These are phyloP conservation scores for Gobio gobio DNA, from an alignment of 2,113 vertebrate species.

Conservation along the genomic window DNA sequence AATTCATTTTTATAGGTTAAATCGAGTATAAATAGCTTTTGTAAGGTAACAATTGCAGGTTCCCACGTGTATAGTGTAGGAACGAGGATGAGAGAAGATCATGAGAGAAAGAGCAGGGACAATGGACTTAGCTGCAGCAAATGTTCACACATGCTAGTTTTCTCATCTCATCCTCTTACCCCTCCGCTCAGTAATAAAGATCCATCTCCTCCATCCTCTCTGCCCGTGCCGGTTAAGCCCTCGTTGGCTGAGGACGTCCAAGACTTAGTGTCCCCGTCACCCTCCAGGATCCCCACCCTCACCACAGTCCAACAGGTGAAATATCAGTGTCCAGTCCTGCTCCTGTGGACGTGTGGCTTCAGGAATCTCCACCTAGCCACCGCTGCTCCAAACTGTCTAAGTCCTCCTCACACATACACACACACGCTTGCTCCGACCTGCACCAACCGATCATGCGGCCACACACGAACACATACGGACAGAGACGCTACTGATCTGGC, in stretches of 20 bases:
- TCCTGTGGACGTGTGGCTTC: constrained; percentile 1
- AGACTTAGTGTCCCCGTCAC: constrained; percentile 13
- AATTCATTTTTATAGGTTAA: background rate
- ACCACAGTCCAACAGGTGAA: constrained; percentile 49
- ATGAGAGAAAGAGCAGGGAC: constrained; percentile 30
- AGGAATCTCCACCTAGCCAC: background rate
- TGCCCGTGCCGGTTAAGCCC: constrained; percentile 22
- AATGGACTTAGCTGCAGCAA: constrained; percentile 43
- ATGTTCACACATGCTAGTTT: background rate
- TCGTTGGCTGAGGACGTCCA: constrained; percentile 26
- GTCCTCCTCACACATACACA: constrained; percentile 33
- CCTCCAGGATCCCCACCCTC: constrained; percentile 32
- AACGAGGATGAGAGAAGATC: constrained; percentile 8
- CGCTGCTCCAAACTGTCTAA: background rate
- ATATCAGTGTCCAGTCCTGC: background rate
- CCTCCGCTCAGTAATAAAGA: constrained; percentile 18
- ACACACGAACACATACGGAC: constrained; percentile 40
- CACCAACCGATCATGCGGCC: constrained; percentile 26
- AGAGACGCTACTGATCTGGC: constrained; percentile 51
- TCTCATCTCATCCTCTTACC: constrained; percentile 35
- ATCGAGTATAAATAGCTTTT: background rate
- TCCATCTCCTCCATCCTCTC: constrained; percentile 24
- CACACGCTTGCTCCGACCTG: constrained; percentile 26
- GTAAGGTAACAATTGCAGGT: background rate
- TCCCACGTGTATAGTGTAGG: background rate